phyloP scores from a whole-genome alignment of 2,797 vertebrate species.

The Hypotaenidia okinawae region DNA sequence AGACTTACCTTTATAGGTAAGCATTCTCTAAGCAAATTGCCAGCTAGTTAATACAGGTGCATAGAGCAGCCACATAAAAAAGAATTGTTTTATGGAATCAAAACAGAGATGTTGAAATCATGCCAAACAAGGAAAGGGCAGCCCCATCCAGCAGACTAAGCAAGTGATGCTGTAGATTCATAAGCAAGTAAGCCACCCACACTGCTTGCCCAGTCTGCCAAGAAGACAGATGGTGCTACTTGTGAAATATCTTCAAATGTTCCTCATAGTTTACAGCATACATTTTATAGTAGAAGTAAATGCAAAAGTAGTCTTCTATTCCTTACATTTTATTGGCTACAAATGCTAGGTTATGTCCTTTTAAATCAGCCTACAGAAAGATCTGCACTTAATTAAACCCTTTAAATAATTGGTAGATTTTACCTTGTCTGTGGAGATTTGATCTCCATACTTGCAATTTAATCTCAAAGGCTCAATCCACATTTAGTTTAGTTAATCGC shows the following conservation, averaged over 20 bases:
- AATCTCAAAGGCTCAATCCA: conserved; percentile 48
- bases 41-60: neutral
- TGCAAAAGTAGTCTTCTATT: conserved; percentile 29
- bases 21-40: conserved; percentile 15
- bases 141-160: conserved; percentile 29
- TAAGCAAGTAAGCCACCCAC: conserved; percentile 61
- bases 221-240: conserved; percentile 69
- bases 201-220: conserved; percentile 49
- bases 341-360: conserved; percentile 69
- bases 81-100: neutral
- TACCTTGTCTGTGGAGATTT: conserved; percentile 48
- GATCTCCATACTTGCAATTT: conserved; percentile 27
- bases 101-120: conserved; percentile 12
- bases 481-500: conserved; percentile 44
- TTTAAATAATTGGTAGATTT: conserved; percentile 63
- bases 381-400: conserved; percentile 65
- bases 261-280: conserved; percentile 58
- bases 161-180: conserved; percentile 38
- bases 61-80: neutral
- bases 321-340: conserved; percentile 64
- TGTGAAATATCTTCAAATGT: conserved; percentile 73
- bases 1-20: neutral
- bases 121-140: conserved; percentile 46
- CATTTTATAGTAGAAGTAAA: conserved; percentile 67
- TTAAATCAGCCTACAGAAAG: conserved; percentile 64